Evolutionary conservation across 2,113 vertebrate genomes (phyloP), one percentile per base, ranked within the genome.

Genomic region (Archocentrus centrarchus): DNA sequence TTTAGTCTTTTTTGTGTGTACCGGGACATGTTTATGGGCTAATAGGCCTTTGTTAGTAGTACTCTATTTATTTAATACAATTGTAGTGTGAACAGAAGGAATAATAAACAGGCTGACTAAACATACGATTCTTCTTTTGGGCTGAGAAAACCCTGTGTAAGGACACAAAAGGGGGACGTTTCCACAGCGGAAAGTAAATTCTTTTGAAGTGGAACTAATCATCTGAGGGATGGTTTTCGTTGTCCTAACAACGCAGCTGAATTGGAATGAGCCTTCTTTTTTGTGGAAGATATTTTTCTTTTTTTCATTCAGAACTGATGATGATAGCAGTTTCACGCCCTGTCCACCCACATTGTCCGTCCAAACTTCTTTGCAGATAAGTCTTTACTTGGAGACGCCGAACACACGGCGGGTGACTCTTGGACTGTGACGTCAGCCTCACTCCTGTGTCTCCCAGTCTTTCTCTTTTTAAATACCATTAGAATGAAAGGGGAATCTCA

Each of bases 141-240:
- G 85, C 85, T 93, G 95, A 96, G 96, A 96, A 96, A 97, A 96
- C 96, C 96, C 96, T 95, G 95, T 97, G 96, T 95, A 96, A 95
- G 92, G 94, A 98, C 96, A 96, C 97, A 97, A 97, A 97, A 96
- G 97, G 96, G 95, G 97, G 95, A 96, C 95, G 94, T 97, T 98
- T 97, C 97, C 97, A 97, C 96, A 91, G 96, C 95, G 95, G 97
- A 98, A 98, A 98, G 97, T 97, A 97, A 98, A 98, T 98, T 98
- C 97, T 97, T 99, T 97, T 97, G 97, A 98, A 98, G 97, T 98
- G 98, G 98, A 99, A 99, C 98, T 97, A 99, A 99, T 99, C 97
- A 97, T 98, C 97, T 97, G 97, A 98, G 97, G 98, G 97, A 98
- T 99, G 97, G 97, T 98, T 99, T 96, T 97, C 97, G 98, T 99